A percentile compares a stretch with the other conserved stretches of the same genome.
phyloP scores from a whole-genome alignment of 2,888 invertebrate species.

The Dermolepida albohirtum region DNA sequence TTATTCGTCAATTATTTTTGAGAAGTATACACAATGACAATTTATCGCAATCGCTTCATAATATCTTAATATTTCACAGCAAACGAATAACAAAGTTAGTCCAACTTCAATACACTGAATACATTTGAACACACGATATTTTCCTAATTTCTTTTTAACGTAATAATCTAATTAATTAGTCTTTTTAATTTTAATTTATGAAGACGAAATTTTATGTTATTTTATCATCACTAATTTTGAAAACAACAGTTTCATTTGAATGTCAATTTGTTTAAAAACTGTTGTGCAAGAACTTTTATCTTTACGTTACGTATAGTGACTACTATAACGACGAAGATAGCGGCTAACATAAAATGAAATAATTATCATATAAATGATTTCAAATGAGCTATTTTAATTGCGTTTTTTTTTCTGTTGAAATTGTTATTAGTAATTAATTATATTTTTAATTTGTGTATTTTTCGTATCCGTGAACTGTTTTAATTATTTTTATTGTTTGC shows the following conservation, averaged over 20 bases:
- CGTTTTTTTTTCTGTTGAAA: constrained; percentile 12
- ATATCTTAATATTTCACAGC: too few relatives aligned
- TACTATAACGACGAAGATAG: constrained; percentile 2
- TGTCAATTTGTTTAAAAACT: constrained; percentile 26
- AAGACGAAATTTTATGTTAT: constrained; percentile 21
- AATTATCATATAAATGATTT: constrained; percentile 35
- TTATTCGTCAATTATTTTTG: too few relatives aligned
- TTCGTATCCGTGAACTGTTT: constrained; percentile 6
- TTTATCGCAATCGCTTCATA: too few relatives aligned
- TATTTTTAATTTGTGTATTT: constrained; percentile 33
- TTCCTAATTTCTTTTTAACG: too few relatives aligned
- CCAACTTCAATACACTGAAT: too few relatives aligned
- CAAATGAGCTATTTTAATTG: constrained; percentile 24
- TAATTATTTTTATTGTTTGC: constrained; percentile 18
- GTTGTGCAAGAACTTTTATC: constrained; percentile 35
- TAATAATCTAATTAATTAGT: constrained; percentile 43
- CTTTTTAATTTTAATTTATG: constrained; percentile 37
- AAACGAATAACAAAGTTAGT: too few relatives aligned
- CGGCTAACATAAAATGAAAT: constrained; percentile 27
- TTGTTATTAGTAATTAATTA: constrained; percentile 32
- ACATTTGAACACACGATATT: too few relatives aligned
- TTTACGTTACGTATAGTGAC: not conserved
- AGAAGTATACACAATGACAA: too few relatives aligned
- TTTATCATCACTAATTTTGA: constrained; percentile 44
- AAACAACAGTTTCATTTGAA: not conserved